Evolutionary conservation across 2,113 vertebrate species (phyloP).

Genomic region (Nesoenas mayeri): DNA sequence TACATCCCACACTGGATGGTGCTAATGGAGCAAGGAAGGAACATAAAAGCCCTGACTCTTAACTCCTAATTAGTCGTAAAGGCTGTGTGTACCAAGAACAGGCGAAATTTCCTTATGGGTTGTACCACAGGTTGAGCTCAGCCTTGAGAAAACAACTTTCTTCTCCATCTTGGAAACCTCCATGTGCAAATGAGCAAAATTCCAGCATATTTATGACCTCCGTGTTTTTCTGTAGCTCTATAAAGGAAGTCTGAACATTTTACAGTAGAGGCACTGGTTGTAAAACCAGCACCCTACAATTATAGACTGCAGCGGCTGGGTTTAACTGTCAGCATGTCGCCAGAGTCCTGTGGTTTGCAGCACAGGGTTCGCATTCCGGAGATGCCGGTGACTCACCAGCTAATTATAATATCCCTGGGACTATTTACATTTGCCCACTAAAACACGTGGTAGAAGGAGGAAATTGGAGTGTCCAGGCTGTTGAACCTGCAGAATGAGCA

Average conservation of each 20-base stretch:
- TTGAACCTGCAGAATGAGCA: not conserved
- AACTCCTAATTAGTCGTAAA: accelerated
- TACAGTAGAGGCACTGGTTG: not conserved
- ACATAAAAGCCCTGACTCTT: not conserved
- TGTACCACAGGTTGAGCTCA: not conserved
- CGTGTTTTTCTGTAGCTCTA: not conserved
- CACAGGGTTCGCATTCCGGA: slow-evolving; percentile 5
- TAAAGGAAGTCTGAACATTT: not conserved
- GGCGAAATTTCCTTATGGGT: not conserved
- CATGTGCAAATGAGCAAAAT: not conserved
- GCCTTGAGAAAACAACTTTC: not conserved
- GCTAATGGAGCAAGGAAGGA: not conserved
- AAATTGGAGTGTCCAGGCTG: not conserved
- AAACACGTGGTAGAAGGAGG: not conserved
- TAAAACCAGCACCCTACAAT: slow-evolving; percentile 35
- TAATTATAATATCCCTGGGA: slow-evolving; percentile 48
- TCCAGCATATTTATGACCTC: not conserved
- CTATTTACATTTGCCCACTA: slow-evolving; percentile 32
- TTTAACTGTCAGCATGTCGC: slow-evolving; percentile 22
- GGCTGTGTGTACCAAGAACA: not conserved
- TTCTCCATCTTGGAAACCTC: not conserved
- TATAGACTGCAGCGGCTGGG: not conserved
- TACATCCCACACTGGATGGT: not conserved
- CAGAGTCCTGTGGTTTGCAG: not conserved
- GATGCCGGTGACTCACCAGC: slow-evolving; percentile 11